Conservation (phyloP, 2,888 invertebrate species). For the Chymomyza caudatula region DNA sequence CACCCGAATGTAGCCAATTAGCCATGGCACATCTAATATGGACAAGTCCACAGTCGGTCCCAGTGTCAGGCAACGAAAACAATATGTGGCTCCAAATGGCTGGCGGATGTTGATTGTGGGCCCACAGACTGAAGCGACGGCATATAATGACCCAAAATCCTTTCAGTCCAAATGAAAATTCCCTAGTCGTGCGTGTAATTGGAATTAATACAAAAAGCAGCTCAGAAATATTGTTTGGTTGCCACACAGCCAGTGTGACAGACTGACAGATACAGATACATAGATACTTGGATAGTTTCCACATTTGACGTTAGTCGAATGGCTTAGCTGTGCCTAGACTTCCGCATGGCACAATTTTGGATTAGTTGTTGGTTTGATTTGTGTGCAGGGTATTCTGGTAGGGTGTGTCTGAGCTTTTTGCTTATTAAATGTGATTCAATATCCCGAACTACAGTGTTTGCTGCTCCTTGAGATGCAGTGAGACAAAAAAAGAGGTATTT, state of each 20-base stretch:
- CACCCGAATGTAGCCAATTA: slow-evolving; percentile 44
- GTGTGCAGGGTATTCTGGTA: background rate
- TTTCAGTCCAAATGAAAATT: slow-evolving; percentile 70
- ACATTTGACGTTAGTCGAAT: slow-evolving; percentile 9
- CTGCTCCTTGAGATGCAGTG: background rate
- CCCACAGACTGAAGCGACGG: slow-evolving; percentile 12
- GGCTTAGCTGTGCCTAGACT: slow-evolving; percentile 11
- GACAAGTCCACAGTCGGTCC: background rate
- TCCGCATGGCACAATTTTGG: slow-evolving; percentile 3
- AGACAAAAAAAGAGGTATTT: no score
- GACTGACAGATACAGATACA: background rate
- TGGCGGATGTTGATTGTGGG: slow-evolving; percentile 41
- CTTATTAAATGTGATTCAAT: slow-evolving; percentile 45
- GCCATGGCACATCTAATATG: slow-evolving; percentile 12
- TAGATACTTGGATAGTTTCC: slow-evolving; percentile 24
- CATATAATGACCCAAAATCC: slow-evolving; percentile 69
- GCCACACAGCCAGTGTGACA: background rate
- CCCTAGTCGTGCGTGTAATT: slow-evolving; percentile 75
- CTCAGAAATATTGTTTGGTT: slow-evolving; percentile 44
- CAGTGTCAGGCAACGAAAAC: slow-evolving; percentile 3
- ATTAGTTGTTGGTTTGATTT: background rate
- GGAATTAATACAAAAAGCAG: slow-evolving; percentile 73
- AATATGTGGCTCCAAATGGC: slow-evolving; percentile 34
- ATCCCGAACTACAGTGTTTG: slow-evolving; percentile 4
- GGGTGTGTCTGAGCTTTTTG: slow-evolving; percentile 1